phyloP scores from a whole-genome alignment of 2,888 invertebrate species.

The Torymus tubicola region DNA sequence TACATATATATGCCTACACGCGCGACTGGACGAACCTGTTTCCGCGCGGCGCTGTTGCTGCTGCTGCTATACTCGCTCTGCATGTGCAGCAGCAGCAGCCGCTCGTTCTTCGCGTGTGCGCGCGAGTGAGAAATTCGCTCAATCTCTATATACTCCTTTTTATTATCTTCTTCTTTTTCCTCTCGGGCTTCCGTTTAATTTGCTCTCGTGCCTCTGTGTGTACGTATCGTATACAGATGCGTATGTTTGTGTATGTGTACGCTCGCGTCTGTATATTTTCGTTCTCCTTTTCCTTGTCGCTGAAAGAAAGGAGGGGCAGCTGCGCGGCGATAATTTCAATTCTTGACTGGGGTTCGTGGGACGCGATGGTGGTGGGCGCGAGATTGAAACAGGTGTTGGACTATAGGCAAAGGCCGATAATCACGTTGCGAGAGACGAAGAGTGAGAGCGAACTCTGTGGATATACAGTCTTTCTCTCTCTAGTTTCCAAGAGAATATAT shows the following conservation, averaged over 20 bases:
- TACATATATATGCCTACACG: not conserved
- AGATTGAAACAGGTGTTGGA: not conserved
- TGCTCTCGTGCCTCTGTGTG: not conserved
- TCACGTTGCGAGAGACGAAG: no score
- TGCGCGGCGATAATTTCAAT: no score
- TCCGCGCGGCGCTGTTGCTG: constrained; percentile 36
- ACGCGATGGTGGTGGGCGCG: not conserved
- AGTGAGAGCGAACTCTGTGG: no score
- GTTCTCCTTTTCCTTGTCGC: constrained; percentile 12
- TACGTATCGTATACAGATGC: no score
- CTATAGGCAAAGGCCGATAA: no score
- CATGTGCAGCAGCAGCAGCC: constrained; percentile 30
- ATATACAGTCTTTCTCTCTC: no score
- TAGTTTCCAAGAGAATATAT: no score
- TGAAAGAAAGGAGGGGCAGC: not conserved
- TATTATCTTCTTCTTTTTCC: constrained; percentile 16
- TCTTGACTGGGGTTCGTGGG: no score
- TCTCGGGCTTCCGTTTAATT: constrained; percentile 51
- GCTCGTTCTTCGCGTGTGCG: constrained; percentile 38
- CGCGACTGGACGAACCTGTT: constrained; percentile 58
- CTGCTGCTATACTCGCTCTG: constrained; percentile 5
- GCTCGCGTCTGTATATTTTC: not conserved
- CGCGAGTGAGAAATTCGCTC: constrained; percentile 40
- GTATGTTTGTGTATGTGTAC: no score
- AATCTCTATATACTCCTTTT: constrained; percentile 21